A percentile compares a stretch with the other conserved stretches of the same genome.
phyloP scores from a whole-genome alignment of 2,113 vertebrate genomes.

The Ptyas mucosa region DNA sequence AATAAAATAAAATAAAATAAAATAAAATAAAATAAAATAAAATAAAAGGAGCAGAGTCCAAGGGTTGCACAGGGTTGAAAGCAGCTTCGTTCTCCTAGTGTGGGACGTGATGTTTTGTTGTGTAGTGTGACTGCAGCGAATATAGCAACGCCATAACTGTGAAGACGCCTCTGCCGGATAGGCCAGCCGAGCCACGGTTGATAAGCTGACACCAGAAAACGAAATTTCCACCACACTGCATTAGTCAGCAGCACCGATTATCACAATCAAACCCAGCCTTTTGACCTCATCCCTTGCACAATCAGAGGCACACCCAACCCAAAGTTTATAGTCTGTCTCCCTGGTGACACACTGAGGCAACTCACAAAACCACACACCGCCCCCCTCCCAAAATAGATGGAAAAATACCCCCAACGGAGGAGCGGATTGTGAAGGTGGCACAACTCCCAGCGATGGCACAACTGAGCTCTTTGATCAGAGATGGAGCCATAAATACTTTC shows the following conservation, averaged over 20 bases:
- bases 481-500: not conserved
- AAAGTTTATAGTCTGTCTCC: not conserved
- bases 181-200: not conserved
- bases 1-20: too few relatives aligned
- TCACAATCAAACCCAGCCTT: not conserved
- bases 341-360: not conserved
- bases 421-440: not conserved
- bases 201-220: not conserved
- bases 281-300: not conserved
- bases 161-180: not conserved
- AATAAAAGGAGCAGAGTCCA: not conserved
- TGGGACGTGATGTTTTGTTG: not conserved
- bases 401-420: not conserved
- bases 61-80: not conserved
- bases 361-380: not conserved
- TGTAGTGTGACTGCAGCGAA: not conserved
- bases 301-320: not conserved
- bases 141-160: not conserved
- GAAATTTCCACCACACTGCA: not conserved
- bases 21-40: not conserved
- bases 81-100: not conserved
- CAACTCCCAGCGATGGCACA: not conserved
- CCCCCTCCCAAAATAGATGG: not conserved
- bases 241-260: not conserved
- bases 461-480: not conserved